These are phyloP conservation scores for Brachionus calyciflorus DNA, from an alignment of 1,140 invertebrate species.

Conservation along the genomic window DNA sequence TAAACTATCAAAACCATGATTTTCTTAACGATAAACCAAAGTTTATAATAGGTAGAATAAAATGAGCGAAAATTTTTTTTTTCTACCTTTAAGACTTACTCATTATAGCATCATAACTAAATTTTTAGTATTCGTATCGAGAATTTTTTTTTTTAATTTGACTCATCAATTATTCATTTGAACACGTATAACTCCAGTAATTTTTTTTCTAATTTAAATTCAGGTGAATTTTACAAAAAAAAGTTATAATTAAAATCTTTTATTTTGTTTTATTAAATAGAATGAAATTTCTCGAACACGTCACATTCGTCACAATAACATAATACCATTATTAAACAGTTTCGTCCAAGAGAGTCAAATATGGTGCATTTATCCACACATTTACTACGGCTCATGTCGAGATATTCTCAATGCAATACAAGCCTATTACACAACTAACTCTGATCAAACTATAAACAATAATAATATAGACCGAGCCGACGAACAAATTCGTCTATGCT, in stretches of 20 bases:
- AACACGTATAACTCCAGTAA: too few species aligned
- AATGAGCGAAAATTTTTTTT: too few species aligned
- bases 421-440: neutral
- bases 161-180: too few species aligned
- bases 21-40: too few species aligned
- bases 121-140: too few species aligned
- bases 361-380: constrained; percentile 31
- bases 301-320: constrained; percentile 16
- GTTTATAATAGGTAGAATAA: too few species aligned
- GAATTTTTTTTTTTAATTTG: too few species aligned
- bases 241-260: constrained; percentile 7
- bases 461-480: constrained; percentile 2
- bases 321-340: constrained; percentile 2
- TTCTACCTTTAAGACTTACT: too few species aligned
- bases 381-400: constrained; percentile 16
- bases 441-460: neutral
- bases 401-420: constrained; percentile 20
- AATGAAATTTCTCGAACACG: constrained; percentile 17
- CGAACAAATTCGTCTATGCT: constrained; percentile 38
- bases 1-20: too few species aligned
- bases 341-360: constrained; percentile 14
- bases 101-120: too few species aligned
- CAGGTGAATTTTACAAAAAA: too few species aligned
- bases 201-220: too few species aligned
- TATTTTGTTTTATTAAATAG: neutral